phyloP scores from a whole-genome alignment of 2,888 invertebrate genomes.

The Lypha dubia region DNA sequence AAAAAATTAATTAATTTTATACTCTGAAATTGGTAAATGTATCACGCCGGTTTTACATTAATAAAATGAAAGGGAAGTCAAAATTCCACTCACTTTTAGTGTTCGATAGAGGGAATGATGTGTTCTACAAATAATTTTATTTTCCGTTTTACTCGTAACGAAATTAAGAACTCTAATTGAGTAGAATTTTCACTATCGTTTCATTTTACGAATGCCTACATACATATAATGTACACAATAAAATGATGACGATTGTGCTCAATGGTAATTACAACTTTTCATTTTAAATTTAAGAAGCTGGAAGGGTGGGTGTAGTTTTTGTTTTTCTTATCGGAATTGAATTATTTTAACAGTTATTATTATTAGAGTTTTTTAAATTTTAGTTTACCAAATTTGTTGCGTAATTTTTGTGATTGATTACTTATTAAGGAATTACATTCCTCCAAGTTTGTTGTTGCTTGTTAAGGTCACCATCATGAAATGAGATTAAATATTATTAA shows the following conservation, averaged over 20 bases:
- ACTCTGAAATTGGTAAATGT: conserved; percentile 14
- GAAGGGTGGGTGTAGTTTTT: conserved; percentile 30
- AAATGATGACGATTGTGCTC: conserved; percentile 43
- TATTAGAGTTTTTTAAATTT: conserved; percentile 7
- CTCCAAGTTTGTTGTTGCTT: conserved; percentile 14
- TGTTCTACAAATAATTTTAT: too few relatives aligned
- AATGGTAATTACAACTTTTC: conserved; percentile 39
- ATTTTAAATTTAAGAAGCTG: conserved; percentile 29
- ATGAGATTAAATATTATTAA: conserved; percentile 64
- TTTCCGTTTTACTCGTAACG: too few relatives aligned
- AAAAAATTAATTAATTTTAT: conserved; percentile 1
- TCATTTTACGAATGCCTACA: too few relatives aligned
- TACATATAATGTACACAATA: too few relatives aligned
- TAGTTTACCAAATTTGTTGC: conserved; percentile 15
- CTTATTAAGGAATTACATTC: conserved; percentile 56
- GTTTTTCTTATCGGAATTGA: background rate
- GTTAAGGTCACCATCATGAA: background rate
- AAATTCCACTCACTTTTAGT: too few relatives aligned
- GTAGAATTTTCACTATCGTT: too few relatives aligned
- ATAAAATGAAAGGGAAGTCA: too few relatives aligned
- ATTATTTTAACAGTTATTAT: conserved; percentile 7
- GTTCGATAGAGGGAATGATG: too few relatives aligned
- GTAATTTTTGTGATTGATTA: background rate
- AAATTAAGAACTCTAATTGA: too few relatives aligned
- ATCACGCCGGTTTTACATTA: too few relatives aligned